Base-by-base conservation (phyloP, 2,113 vertebrate genomes). In the Scomber japonicus region DNA sequence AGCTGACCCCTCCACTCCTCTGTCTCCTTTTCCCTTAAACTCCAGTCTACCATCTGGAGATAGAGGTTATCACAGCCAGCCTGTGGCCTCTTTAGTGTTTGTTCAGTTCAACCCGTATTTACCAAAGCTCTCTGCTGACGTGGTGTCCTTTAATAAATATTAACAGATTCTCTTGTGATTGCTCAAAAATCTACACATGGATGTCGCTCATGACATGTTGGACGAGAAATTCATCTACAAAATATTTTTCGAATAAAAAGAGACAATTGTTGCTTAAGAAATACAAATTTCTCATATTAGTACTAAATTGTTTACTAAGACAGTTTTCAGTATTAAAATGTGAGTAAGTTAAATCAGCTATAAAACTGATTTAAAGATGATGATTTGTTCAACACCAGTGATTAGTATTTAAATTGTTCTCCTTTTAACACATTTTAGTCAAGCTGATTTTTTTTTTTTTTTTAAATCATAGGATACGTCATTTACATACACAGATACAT, bases 21-120 rank as follows among this genome's bases (percentile, higher is more conserved):
- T 83, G 76, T 72, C 88, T 86, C 81, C 69, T 31, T 45, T 27
- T 35, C 80, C 56, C 82, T 83, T 80, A 72, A 83, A 82, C 65
- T 56, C 59, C 72, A 74, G 65, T 74, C 83, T 81, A 56, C 82
- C 88, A 88, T 90, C 85, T 90, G 91, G 80, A 90, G 68, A 76
- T 9, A 44, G 45, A 76, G 76, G 87, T 88, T 88, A 90, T 90
- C 90, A 79, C 66, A 67, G 64, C 21, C 11, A 40, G 65, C 54
- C 54, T 16, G 60, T 24, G 80, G 79, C 84, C 57, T 71, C 65
- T 31, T 62, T 55, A 21, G 1, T 75, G 83, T 71, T 83, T 65
- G 67, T 80, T 86, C 75, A 71, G 44, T 57, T 53, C 21, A 74
- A 70, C 48, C 35, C 60, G 46, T 79, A 11, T 74, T 84, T 51